A percentile compares a stretch with the other conserved stretches of the same genome.
phyloP scores from a whole-genome alignment of 1,140 invertebrate species.

The Ostrea edulis region DNA sequence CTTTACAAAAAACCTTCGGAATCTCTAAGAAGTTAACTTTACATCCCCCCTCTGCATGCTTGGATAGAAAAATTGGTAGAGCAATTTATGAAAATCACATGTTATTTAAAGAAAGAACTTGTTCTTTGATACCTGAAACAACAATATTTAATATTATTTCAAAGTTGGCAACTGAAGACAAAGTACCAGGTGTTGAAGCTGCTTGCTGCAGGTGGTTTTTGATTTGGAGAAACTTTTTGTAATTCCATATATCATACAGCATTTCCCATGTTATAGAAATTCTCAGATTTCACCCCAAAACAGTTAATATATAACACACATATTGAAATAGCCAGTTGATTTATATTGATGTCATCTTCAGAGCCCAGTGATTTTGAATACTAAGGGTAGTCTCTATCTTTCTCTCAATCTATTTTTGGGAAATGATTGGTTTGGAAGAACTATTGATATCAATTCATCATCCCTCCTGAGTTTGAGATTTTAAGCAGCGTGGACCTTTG shows the following conservation, averaged over 20 bases:
- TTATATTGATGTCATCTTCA: constrained; percentile 11
- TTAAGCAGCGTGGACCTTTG: not conserved
- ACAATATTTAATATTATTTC: constrained; percentile 35
- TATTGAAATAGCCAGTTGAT: constrained; percentile 18
- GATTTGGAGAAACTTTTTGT: constrained; percentile 4
- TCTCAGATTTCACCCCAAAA: not conserved
- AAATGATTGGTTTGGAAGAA: not conserved
- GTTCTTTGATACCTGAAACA: constrained; percentile 2
- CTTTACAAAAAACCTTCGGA: not conserved
- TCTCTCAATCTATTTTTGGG: not conserved
- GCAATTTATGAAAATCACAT: not conserved
- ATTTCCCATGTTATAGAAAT: not conserved
- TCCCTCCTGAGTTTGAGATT: not conserved
- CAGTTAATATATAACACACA: not conserved
- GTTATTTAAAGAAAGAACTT: not conserved
- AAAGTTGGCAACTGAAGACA: constrained; percentile 4
- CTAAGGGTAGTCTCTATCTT: not conserved
- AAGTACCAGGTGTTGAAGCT: not conserved
- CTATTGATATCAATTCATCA: constrained; percentile 13
- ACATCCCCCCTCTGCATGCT: not conserved
- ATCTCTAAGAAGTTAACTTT: not conserved
- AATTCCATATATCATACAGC: constrained; percentile 2
- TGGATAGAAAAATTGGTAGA: not conserved
- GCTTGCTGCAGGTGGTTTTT: constrained; percentile 1
- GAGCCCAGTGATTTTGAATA: constrained; percentile 6